Evolutionary conservation across 2,113 vertebrate genomes (phyloP).

Genomic region (Esox niger): DNA sequence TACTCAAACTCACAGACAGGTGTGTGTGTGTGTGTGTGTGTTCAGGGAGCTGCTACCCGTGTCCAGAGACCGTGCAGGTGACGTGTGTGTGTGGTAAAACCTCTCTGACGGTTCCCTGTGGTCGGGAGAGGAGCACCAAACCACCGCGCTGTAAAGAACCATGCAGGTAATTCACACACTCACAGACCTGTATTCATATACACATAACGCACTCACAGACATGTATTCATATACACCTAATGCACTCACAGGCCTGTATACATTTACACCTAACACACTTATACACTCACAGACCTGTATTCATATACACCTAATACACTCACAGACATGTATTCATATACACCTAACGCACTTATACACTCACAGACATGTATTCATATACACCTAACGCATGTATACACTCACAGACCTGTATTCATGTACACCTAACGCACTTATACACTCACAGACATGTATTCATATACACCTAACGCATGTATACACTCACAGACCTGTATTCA

Average conservation of each 20-base stretch:
- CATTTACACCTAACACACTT: slow-evolving; percentile 2
- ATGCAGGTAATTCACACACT: slow-evolving; percentile 74
- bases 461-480: too few species aligned
- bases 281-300: too few species aligned
- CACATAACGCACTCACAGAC: not conserved
- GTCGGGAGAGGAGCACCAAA: slow-evolving; percentile 82
- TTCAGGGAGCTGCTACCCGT: slow-evolving; percentile 86
- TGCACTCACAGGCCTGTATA: too few species aligned
- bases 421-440: too few species aligned
- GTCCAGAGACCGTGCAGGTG: slow-evolving; percentile 81
- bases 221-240: not conserved
- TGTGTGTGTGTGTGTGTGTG: slow-evolving; percentile 35
- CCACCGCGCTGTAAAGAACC: slow-evolving; percentile 82
- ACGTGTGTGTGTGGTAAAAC: slow-evolving; percentile 80
- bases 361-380: not conserved
- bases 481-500: too few species aligned
- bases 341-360: not conserved
- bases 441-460: too few species aligned
- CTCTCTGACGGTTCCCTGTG: slow-evolving; percentile 81
- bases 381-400: too few species aligned
- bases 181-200: slow-evolving; percentile 1
- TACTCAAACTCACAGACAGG: not conserved
- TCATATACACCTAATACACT: not conserved
- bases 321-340: too few species aligned
- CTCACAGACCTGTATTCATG: too few species aligned